Conservation (phyloP, 2,113 vertebrate genomes). For the Pachyramphus minor region DNA sequence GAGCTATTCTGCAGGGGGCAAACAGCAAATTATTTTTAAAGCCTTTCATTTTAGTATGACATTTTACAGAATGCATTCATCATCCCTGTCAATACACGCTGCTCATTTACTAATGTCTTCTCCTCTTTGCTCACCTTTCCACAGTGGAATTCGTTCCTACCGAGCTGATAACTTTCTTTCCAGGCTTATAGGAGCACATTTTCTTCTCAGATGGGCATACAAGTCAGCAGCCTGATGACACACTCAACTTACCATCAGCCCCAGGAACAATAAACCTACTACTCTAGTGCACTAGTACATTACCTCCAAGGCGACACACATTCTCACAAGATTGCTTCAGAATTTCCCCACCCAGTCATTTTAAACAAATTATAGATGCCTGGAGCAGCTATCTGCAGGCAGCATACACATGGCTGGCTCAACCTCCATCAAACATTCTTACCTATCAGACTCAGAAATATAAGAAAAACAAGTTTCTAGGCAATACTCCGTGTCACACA, state of each 20-base stretch:
- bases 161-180: conserved; percentile 75
- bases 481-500: not conserved
- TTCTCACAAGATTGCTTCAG: conserved; percentile 41
- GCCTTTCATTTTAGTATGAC: conserved; percentile 37
- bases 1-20: conserved; percentile 26
- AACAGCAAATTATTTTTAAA: conserved; percentile 43
- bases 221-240: conserved; percentile 71
- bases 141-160: conserved; percentile 72
- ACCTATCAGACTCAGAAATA: not conserved
- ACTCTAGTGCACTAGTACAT: conserved; percentile 55
- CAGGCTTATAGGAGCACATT: conserved; percentile 54
- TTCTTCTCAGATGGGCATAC: conserved; percentile 12
- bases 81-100: conserved; percentile 50
- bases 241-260: conserved; percentile 68
- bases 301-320: conserved; percentile 48
- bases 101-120: conserved; percentile 50
- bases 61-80: conserved; percentile 57
- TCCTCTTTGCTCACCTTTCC: conserved; percentile 70
- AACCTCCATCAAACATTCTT: not conserved
- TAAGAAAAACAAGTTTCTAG: not conserved
- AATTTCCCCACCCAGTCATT: conserved; percentile 52
- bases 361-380: conserved; percentile 49
- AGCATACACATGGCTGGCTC: not conserved
- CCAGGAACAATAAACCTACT: conserved; percentile 65
- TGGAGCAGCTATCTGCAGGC: conserved; percentile 20